Evolutionary conservation across 2,797 vertebrate genomes (phyloP).

Genomic region (Poecilia picta): DNA sequence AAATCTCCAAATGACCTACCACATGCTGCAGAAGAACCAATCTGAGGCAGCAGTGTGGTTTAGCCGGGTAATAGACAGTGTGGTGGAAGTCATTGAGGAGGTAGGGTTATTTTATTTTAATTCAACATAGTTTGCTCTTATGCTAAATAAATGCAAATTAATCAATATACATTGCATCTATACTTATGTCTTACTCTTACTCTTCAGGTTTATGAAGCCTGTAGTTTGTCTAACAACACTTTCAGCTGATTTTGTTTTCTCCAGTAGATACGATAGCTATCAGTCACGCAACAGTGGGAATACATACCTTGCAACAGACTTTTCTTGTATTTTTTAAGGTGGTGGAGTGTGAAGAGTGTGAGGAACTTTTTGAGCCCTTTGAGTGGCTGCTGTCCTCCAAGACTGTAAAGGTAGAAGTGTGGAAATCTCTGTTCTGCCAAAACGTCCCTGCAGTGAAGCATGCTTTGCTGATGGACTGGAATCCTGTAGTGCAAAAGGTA

Average conservation of each 20-base stretch:
- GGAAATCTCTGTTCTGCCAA: constrained; percentile 65
- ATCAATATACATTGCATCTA: background rate
- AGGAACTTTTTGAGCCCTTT: constrained; percentile 58
- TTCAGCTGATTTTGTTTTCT: background rate
- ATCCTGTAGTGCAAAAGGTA: constrained; percentile 67
- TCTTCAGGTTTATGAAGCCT: background rate
- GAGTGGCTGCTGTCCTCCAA: constrained; percentile 68
- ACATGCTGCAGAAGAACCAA: constrained; percentile 65
- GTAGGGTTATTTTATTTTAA: constrained; percentile 42
- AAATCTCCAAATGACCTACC: constrained; percentile 42
- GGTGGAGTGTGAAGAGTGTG: constrained; percentile 47
- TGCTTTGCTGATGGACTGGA: constrained; percentile 46
- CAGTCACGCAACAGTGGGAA: background rate
- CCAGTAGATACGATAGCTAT: background rate
- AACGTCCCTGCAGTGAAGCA: constrained; percentile 49
- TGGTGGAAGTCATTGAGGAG: constrained; percentile 52
- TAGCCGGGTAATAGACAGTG: constrained; percentile 45
- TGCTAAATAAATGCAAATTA: background rate
- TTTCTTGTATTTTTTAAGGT: constrained; percentile 38
- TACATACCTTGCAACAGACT: background rate
- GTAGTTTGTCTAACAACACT: background rate
- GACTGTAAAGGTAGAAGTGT: constrained; percentile 55
- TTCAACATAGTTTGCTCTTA: background rate
- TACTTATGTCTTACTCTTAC: background rate
- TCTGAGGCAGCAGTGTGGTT: constrained; percentile 53